These are phyloP conservation scores for Ceratina australensis DNA, from an alignment of 1,140 invertebrate genomes.

Conservation along the genomic window DNA sequence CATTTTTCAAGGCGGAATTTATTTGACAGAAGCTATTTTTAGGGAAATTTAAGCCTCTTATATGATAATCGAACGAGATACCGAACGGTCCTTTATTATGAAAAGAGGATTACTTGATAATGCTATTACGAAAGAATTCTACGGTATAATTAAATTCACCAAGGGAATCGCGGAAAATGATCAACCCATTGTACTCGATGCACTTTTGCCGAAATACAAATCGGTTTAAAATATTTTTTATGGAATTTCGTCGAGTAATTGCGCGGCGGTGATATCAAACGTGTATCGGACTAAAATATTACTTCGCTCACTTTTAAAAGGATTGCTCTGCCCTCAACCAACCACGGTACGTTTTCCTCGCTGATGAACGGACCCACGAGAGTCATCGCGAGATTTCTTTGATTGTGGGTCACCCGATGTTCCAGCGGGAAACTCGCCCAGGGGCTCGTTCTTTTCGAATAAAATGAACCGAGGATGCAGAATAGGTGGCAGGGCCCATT, in stretches of 20 bases:
- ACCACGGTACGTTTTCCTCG: no score
- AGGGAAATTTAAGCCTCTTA: neutral
- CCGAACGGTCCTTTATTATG: neutral
- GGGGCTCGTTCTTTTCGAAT: no score
- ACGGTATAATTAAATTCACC: constrained; percentile 1
- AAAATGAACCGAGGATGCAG: neutral
- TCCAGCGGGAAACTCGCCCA: no score
- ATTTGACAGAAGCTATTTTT: neutral
- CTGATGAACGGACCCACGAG: no score
- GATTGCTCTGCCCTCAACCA: no score
- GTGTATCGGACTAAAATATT: no score
- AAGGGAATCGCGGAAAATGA: neutral
- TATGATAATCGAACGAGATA: neutral
- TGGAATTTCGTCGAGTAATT: no score
- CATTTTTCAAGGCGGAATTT: no score
- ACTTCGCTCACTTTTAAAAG: no score
- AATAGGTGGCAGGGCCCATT: neutral
- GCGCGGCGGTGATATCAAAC: no score
- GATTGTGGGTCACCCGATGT: no score
- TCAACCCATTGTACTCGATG: neutral
- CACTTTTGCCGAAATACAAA: neutral
- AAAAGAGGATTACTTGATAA: neutral
- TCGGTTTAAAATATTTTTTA: neutral
- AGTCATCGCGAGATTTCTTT: no score
- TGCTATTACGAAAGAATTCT: neutral